Evolutionary conservation across 1,140 invertebrate species (phyloP), one percentile per base, ranked within the genome.

Genomic region (Subanguina moxae): DNA sequence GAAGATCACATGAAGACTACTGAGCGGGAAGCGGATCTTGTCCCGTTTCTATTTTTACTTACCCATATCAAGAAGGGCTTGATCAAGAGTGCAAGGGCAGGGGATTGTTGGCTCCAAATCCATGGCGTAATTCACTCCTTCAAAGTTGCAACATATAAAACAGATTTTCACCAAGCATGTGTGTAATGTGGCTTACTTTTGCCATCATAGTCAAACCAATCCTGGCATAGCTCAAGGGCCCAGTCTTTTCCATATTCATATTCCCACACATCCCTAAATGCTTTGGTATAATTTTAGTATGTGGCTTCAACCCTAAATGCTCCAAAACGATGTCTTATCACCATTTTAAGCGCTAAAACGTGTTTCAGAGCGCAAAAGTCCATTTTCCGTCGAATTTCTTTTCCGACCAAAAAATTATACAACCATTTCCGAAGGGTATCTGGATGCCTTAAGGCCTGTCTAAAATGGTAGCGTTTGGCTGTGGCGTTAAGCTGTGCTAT

Each of bases 241-340:
- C 92, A 95, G n/a, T 88, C 85, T 1, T 70, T 65, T 3, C 85
- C 82, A 72, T 89, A 88, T 25, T 87, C 74, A 23, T 87, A 84
- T 80, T 91, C 88, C 91, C 92, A 95, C 82, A 94, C 91, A 0
- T 88, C 87, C 0, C 86, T 86, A 79, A 5, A n/a, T n/a, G n/a
- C n/a, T n/a, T n/a, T n/a, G n/a, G n/a, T n/a, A n/a, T n/a, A 94
- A 94, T 78, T 94, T 94, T 92, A 92, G 94, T 0, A 85, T 91
- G 1, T n/a, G n/a, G n/a, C n/a, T n/a, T n/a, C n/a, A n/a, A n/a
- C n/a, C n/a, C n/a, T n/a, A n/a, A n/a, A n/a, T n/a, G 8, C 32
- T 46, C 71, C 71, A 72, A 58, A 72, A 72, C n/a, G n/a, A n/a
- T n/a, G n/a, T n/a, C n/a, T n/a, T n/a, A n/a, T n/a, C n/a, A n/a